phyloP scores from a whole-genome alignment of 2,113 vertebrate genomes.

The Cephalophus harveyi region DNA sequence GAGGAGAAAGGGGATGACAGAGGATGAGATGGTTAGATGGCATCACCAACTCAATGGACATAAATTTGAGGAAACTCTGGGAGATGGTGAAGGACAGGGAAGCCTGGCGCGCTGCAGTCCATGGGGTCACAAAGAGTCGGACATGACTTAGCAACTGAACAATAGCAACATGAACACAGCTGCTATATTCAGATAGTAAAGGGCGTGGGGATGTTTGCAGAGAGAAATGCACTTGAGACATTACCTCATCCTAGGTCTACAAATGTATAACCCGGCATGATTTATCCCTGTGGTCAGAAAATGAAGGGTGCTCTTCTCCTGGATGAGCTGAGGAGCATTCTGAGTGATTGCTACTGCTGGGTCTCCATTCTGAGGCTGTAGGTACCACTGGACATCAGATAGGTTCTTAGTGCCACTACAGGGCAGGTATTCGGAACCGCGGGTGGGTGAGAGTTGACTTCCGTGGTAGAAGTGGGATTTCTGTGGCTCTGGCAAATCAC shows the following conservation, averaged over 20 bases:
- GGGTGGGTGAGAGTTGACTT: neutral
- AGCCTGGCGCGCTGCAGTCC: neutral
- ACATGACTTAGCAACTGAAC: neutral
- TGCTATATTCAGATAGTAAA: neutral
- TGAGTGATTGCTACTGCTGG: neutral
- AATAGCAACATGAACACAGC: neutral
- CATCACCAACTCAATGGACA: neutral
- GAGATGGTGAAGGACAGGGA: neutral
- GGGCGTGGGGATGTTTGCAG: neutral
- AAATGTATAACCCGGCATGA: constrained; percentile 82
- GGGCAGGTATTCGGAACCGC: neutral
- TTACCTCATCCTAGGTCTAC: constrained; percentile 77
- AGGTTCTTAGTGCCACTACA: neutral
- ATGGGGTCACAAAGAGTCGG: neutral
- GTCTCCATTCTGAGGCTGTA: constrained; percentile 16
- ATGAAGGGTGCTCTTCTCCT: constrained; percentile 56
- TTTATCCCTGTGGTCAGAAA: constrained; percentile 69
- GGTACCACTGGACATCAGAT: constrained; percentile 71
- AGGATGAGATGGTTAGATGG: neutral
- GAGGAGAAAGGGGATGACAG: neutral
- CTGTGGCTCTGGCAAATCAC: constrained; percentile 55
- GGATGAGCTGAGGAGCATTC: neutral
- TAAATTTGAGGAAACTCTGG: neutral
- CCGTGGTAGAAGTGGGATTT: neutral
- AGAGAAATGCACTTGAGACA: neutral